These are phyloP conservation scores for Acrossocheilus wenchowensis DNA, from an alignment of 2,797 vertebrate genomes.

Conservation along the genomic window DNA sequence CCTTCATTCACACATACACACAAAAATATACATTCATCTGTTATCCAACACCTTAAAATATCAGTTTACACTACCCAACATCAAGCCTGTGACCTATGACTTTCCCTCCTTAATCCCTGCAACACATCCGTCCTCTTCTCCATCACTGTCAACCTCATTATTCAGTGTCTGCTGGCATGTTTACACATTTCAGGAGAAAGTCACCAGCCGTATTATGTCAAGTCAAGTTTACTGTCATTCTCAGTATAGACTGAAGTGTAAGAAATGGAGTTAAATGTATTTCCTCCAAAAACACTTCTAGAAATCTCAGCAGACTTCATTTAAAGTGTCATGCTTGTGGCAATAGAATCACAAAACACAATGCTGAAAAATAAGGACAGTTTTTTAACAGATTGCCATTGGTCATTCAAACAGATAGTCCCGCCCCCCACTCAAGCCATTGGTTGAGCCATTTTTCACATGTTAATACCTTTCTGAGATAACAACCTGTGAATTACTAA, in stretches of 20 bases:
- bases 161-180: background rate
- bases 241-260: background rate
- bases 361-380: background rate
- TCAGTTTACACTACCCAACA: slow-evolving; percentile 13
- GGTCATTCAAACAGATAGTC: background rate
- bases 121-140: background rate
- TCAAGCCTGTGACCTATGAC: background rate
- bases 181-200: background rate
- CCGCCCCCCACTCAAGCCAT: background rate
- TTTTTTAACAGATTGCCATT: background rate
- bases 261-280: background rate
- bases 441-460: background rate
- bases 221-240: background rate
- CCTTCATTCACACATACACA: background rate
- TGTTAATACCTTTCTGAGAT: background rate
- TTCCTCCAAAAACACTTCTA: background rate
- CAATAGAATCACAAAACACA: background rate
- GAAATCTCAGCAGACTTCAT: background rate
- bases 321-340: background rate
- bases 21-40: slow-evolving; percentile 11
- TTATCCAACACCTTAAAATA: slow-evolving; percentile 2
- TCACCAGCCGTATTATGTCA: background rate
- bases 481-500: background rate
- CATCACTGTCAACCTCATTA: background rate
- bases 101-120: background rate